Base-by-base conservation (phyloP, 2,888 invertebrate species). In the Drosophila mercatorum region DNA sequence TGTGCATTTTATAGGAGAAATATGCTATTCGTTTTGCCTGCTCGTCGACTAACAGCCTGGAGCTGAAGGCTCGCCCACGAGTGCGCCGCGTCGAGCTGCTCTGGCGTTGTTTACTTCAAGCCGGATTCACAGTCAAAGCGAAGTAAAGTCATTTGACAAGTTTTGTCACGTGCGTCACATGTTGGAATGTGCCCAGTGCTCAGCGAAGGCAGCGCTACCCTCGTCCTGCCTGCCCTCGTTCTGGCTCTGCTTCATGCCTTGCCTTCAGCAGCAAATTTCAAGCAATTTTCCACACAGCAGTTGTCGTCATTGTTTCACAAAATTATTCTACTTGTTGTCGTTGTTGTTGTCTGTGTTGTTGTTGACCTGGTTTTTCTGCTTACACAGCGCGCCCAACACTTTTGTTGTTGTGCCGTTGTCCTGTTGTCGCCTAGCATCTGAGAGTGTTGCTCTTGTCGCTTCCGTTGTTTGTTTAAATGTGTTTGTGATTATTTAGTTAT, bases 401-500 rank as follows among this genome's bases (percentile, higher is more conserved):
- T 51, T 56, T 70, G 66, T 65, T 49, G 63, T 61, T 74, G 53
- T 64, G 36, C 44, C 11, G 36, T 26, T 58, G 46, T 59, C 59
- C 38, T 49, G 40, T 40, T 68, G 68, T 63, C 70, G 78, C 65
- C 72, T 69, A 61, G 76, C 52, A 62, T 59, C 68, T 49, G 60
- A 56, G 72, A 80, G 85, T 78, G 75, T 78, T 72, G 76, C 69
- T 69, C 61, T 66, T 79, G 76, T 70, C 73, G 76, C 68, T 70
- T 65, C 65, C 59, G 70, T 80, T 82, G 84, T 81, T 79, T 85
- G 83, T 47, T 80, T 74, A 81, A 88, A 86, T 83, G 86, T 86
- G 88, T 88, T 85, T 88, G 88, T 86, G 88, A 86, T 86, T 88
- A 86, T 86, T 86, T 83, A 86, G 88, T 86, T 86, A 86, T 86